Evolutionary conservation across 2,888 invertebrate genomes (phyloP), one percentile per base, ranked within the genome.

Genomic region (Lasioglossum villosulum): DNA sequence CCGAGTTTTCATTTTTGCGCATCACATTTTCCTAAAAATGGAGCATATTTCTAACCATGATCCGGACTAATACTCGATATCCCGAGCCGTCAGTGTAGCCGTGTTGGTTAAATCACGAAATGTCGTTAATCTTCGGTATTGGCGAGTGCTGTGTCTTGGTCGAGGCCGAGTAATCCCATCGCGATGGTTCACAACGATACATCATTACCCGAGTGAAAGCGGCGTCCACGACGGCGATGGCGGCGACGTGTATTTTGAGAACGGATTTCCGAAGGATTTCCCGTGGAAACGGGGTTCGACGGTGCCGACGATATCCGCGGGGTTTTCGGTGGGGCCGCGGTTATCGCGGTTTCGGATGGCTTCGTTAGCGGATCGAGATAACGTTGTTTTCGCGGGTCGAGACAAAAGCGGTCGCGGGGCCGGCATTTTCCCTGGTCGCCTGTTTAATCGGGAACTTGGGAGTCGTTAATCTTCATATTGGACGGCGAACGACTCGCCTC

Each of bases 311-410:
- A 45, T 66, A 66, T 52, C 34, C 66, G 8, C 19, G 30, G 34
- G 19, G 19, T 30, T 30, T 30, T 66, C 66, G 8, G 23, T 2
- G 16, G 66, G 52, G 19, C 19, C 66, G 56, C 6, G 74, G 84
- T 75, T 84, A 84, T 84, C 78, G 63, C n/a, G 76, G 80, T 80
- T 86, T 80, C 63, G 63, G 86, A 70, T 77, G 75, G 86, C 80
- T 77, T 86, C 74, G 82, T 85, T 86, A 86, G 39, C 16, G 83
- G 66, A 88, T 90, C 90, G 79, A 86, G 89, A 89, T 89, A 86
- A 83, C 78, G 80, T 80, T 83, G 82, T 75, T 78, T 37, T 34
- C 80, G 39, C 74, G n/a, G 56, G 37, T 16, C 34, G 30, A 70
- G 75, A 87, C 83, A 86, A 82, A 86, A 75, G 82, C 48, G 82